Evolutionary conservation across 2,797 vertebrate species (phyloP).

Genomic region (Pelochelys cantorii): DNA sequence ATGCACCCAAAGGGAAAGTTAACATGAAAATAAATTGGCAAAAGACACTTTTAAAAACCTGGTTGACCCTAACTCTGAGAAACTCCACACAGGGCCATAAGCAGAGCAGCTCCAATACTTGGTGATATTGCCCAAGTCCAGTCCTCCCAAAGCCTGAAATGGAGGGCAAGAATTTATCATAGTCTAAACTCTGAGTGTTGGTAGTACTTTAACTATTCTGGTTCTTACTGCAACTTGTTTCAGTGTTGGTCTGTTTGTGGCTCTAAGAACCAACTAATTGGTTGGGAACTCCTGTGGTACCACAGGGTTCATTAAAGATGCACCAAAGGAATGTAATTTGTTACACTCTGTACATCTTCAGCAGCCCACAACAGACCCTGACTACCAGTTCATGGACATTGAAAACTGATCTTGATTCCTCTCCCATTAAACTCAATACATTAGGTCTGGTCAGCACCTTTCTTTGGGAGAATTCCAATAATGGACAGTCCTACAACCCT

Average conservation of each 20-base stretch:
- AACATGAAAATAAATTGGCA: neutral
- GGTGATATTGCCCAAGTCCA: neutral
- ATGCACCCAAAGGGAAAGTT: neutral
- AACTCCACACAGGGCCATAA: neutral
- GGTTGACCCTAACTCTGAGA: neutral
- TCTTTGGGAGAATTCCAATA: neutral
- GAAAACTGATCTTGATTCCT: neutral
- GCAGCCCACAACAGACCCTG: neutral
- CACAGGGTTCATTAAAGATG: neutral
- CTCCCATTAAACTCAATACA: neutral
- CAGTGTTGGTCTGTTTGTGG: neutral
- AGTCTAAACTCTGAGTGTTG: neutral
- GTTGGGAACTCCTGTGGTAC: neutral
- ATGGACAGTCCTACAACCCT: neutral
- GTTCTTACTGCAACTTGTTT: neutral
- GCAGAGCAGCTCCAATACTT: neutral
- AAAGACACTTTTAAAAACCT: neutral
- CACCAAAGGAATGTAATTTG: neutral
- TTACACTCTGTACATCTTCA: rapidly evolving
- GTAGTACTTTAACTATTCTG: neutral
- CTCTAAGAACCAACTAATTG: neutral
- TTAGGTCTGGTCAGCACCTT: neutral
- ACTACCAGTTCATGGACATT: neutral
- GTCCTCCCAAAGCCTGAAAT: neutral
- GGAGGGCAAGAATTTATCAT: neutral